Evolutionary conservation across 2,797 vertebrate genomes (phyloP).

Genomic region (Leucoraja ocellata): DNA sequence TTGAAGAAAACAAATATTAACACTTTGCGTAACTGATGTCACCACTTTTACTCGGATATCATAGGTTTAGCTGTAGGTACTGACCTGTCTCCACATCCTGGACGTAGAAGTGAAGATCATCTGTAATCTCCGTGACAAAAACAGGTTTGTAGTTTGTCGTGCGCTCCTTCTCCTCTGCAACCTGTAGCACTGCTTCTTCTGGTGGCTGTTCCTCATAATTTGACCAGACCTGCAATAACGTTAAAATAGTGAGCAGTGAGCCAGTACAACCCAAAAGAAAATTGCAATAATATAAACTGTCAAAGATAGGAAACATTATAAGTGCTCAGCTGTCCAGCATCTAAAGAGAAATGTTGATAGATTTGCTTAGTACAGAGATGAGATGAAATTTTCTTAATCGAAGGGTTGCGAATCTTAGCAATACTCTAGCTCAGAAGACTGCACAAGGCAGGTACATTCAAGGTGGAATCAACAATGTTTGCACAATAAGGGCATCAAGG

Average conservation of each 20-base stretch:
- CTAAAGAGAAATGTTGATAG: too few species aligned
- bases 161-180: constrained; percentile 84
- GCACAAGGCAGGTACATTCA: too few species aligned
- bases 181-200: constrained; percentile 67
- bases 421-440: too few species aligned
- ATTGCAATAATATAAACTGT: neutral
- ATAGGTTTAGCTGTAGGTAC: constrained; percentile 26
- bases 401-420: too few species aligned
- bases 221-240: constrained; percentile 71
- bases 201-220: constrained; percentile 82
- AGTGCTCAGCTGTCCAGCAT: neutral
- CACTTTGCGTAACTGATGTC: neutral
- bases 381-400: too few species aligned
- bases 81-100: constrained; percentile 92
- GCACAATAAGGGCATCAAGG: too few species aligned
- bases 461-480: too few species aligned
- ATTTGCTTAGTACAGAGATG: too few species aligned
- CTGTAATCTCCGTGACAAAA: constrained; percentile 83
- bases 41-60: neutral
- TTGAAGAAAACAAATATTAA: neutral
- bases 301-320: neutral
- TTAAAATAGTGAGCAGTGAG: neutral
- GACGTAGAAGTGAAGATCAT: constrained; percentile 81
- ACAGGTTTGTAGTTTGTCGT: constrained; percentile 78
- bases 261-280: neutral